Evolutionary conservation across 2,113 vertebrate genomes (phyloP).

Genomic region (Boulengeromyrus knoepffleri): DNA sequence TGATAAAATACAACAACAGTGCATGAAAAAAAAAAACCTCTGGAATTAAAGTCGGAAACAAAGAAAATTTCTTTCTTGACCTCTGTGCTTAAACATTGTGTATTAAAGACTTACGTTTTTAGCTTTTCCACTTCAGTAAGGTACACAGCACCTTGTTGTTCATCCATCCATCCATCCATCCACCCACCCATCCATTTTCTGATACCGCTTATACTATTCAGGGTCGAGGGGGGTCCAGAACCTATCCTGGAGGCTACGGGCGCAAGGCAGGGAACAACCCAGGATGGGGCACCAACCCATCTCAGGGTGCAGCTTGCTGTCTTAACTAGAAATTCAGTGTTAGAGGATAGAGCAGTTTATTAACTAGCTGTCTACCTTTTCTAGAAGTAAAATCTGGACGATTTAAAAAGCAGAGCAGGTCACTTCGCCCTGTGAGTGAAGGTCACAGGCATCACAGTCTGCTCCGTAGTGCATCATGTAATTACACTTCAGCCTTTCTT

Average conservation of each 20-base stretch:
- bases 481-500: background rate
- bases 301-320: background rate
- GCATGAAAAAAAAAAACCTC: background rate
- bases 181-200: background rate
- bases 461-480: background rate
- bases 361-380: background rate
- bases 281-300: background rate
- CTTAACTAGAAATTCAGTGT: background rate
- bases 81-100: background rate
- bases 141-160: background rate
- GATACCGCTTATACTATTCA: background rate
- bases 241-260: background rate
- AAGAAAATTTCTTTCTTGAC: background rate
- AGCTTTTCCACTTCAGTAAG: background rate
- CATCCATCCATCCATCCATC: background rate
- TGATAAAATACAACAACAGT: background rate
- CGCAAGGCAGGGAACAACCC: background rate
- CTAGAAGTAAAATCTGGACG: background rate
- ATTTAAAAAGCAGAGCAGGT: background rate
- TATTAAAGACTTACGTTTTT: background rate
- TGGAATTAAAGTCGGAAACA: background rate
- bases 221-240: background rate
- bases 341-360: background rate
- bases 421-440: background rate
- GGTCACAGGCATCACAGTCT: background rate